These are phyloP conservation scores for Callaeas wilsoni DNA, from an alignment of 2,113 vertebrate species.

Conservation along the genomic window DNA sequence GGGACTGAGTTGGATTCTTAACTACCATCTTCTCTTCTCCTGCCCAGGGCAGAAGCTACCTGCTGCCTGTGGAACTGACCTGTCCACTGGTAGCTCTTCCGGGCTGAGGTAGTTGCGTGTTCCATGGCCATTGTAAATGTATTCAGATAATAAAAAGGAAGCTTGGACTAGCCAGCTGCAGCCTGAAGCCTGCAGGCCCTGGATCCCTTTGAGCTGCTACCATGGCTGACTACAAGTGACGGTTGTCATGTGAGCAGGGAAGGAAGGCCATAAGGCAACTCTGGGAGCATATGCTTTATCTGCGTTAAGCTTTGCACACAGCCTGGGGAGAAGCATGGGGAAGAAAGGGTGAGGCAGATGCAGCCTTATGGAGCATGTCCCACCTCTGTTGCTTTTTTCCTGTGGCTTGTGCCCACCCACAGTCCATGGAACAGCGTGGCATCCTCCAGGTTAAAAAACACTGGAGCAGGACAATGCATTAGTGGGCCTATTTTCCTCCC, in stretches of 20 bases:
- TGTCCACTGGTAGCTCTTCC: not conserved
- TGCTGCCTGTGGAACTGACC: not conserved
- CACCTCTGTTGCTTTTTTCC: conserved; percentile 6
- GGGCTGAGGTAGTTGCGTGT: fast-evolving
- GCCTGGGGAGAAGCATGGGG: conserved; percentile 12
- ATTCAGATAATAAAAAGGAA: not conserved
- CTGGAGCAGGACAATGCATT: conserved; percentile 35
- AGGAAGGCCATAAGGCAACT: conserved; percentile 51
- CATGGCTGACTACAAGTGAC: conserved; percentile 57
- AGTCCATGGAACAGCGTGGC: not conserved
- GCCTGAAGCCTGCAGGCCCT: conserved; percentile 57
- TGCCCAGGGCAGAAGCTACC: not conserved
- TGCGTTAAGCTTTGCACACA: conserved; percentile 12
- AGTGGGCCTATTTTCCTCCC: conserved; percentile 36
- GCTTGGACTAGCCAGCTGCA: conserved; percentile 41
- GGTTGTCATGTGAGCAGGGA: conserved; percentile 53
- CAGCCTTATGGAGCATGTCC: conserved; percentile 4
- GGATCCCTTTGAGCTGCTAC: conserved; percentile 48
- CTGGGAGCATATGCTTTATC: conserved; percentile 54
- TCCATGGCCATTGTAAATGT: not conserved
- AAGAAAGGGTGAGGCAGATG: conserved; percentile 37
- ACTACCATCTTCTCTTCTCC: not conserved
- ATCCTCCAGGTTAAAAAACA: conserved; percentile 46
- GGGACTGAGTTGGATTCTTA: not conserved
- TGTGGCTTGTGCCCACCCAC: conserved; percentile 3